Evolutionary conservation across 2,888 invertebrate species (phyloP), one percentile per base, ranked within the genome.

Genomic region (Caenorhabditis imperialis): DNA sequence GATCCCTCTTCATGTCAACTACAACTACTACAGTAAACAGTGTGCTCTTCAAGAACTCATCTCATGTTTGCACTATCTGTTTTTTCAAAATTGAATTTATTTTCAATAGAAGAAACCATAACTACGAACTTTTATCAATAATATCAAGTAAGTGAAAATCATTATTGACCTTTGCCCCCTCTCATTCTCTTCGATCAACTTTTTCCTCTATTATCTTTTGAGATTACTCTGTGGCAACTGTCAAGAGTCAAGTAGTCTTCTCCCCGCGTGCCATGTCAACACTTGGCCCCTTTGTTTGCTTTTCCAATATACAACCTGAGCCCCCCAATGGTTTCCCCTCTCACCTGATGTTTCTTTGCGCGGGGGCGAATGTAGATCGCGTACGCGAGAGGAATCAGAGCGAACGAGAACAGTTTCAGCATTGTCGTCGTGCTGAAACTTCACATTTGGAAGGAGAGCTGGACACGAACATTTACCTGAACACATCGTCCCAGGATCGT

Each of bases 401-500:
- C 87, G 51, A 87, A 84, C n/a, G 86, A 86, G 65, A 82, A 82
- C 30, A 87, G 72, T 63, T 87, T 87, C 40, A 87, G 79, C 84
- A 87, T 85, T 30, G 87, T 87, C 18, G 82, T 67, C 5, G 84
- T 84, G 70, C 81, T 81, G 75, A 81, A 87, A 48, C 81, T 75
- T 44, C 6, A 33, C 27, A 23, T 27, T 14, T 1, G 7, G 12
- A 30, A 62, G 12, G 25, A 40, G 18, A 40, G 14, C 25, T 14
- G 23, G 10, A 22, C 3, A 20, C 1, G 8, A 8, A 18, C 30
- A 23, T 30, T 23, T 10, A 81, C 81, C 79, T 79, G 70, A 81
- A 79, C n/a, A 82, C 77, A 60, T 87, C 87, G 47, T 86, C 85
- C 87, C 87, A 87, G 22, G 90, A 90, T 58, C 85, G 84, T 38